These are phyloP conservation scores for Alviniconcha marisindica DNA, from an alignment of 1,140 invertebrate genomes.

Conservation along the genomic window DNA sequence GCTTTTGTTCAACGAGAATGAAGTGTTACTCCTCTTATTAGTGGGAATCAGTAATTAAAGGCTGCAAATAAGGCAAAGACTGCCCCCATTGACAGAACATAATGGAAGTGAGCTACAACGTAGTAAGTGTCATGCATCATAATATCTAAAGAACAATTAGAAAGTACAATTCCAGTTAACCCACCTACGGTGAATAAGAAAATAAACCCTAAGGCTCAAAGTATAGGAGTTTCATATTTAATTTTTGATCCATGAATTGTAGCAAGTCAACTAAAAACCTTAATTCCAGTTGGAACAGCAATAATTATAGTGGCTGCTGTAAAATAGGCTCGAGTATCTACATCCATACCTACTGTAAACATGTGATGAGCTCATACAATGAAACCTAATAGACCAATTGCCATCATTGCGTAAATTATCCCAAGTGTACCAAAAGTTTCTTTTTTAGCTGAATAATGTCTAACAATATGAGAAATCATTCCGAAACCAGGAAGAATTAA, in stretches of 20 bases:
- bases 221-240: conserved; percentile 77
- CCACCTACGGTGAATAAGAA: conserved; percentile 81
- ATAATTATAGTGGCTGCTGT: conserved; percentile 85
- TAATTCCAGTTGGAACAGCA: conserved; percentile 79
- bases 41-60: conserved; percentile 82
- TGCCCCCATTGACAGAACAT: conserved; percentile 77
- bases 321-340: conserved; percentile 85
- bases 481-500: conserved; percentile 79
- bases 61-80: conserved; percentile 85
- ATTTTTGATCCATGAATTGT: conserved; percentile 76
- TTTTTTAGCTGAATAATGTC: conserved; percentile 41
- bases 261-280: conserved; percentile 80
- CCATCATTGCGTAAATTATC: conserved; percentile 73
- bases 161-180: conserved; percentile 79
- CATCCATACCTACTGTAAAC: conserved; percentile 83
- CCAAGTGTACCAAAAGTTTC: conserved; percentile 57
- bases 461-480: conserved; percentile 60
- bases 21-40: conserved; percentile 80
- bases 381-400: conserved; percentile 74
- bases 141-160: conserved; percentile 85
- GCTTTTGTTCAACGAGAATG: conserved; percentile 74
- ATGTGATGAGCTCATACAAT: conserved; percentile 74
- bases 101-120: conserved; percentile 87
- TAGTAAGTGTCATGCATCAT: conserved; percentile 86
- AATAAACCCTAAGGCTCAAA: conserved; percentile 84